These are phyloP conservation scores for Pocillopora meandrina DNA, from an alignment of 92 coral and sea anemone genomes.

Conservation along the genomic window DNA sequence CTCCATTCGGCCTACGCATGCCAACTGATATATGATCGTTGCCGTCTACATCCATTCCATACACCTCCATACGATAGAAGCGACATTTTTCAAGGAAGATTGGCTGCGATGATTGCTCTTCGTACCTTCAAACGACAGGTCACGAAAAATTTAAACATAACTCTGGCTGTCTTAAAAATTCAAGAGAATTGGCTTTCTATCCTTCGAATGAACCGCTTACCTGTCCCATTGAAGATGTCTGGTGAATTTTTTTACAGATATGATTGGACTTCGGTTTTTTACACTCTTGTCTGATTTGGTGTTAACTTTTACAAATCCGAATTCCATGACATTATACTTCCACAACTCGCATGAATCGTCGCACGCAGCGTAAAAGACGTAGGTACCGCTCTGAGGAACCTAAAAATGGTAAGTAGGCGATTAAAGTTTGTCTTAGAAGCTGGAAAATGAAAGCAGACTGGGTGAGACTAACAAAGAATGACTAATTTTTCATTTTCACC, in stretches of 20 bases:
- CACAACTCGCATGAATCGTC: slow-evolving; percentile 31
- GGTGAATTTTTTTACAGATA: not conserved
- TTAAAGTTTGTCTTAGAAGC: not conserved
- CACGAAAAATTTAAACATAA: no score
- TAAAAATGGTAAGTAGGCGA: not conserved
- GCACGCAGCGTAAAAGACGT: slow-evolving; percentile 24
- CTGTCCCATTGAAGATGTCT: slow-evolving; percentile 19
- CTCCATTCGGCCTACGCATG: slow-evolving; percentile 66
- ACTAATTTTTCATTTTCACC: no score
- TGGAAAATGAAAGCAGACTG: not conserved
- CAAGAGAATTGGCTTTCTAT: not conserved
- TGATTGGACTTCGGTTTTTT: not conserved
- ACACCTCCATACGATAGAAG: slow-evolving; percentile 47
- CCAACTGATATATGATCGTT: slow-evolving; percentile 70
- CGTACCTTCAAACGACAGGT: slow-evolving; percentile 30
- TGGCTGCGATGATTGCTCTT: slow-evolving; percentile 51
- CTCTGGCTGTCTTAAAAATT: no score
- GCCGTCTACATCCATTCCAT: slow-evolving; percentile 37
- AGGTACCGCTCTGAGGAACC: slow-evolving; percentile 34
- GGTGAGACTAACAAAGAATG: no score
- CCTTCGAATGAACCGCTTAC: not conserved
- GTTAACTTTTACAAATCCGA: slow-evolving; percentile 3
- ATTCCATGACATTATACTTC: slow-evolving; percentile 9
- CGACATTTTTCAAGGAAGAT: slow-evolving; percentile 58
- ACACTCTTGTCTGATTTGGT: not conserved